phyloP scores from a whole-genome alignment of 2,113 vertebrate genomes.

The Pedionomus torquatus region DNA sequence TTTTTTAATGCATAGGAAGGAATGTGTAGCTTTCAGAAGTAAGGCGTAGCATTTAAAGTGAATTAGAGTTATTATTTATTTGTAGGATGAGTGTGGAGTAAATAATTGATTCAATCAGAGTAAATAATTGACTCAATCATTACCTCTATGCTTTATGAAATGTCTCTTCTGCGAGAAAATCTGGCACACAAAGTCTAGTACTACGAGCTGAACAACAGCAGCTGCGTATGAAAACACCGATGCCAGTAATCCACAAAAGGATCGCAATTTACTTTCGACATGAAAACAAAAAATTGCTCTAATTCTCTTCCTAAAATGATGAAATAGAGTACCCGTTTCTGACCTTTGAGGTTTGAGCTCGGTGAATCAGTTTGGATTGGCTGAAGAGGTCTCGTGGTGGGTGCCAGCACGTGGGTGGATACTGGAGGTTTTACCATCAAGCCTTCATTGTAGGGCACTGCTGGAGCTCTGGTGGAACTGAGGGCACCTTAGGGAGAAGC shows the following conservation, averaged over 20 bases:
- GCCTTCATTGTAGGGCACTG: fast-evolving
- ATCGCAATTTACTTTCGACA: neutral
- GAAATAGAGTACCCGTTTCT: neutral
- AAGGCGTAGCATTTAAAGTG: neutral
- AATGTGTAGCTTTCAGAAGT: neutral
- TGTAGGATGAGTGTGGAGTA: neutral
- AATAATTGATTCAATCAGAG: neutral
- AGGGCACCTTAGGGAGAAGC: neutral
- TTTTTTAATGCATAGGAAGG: neutral
- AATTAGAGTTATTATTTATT: neutral
- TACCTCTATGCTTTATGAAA: neutral
- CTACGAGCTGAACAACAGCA: neutral
- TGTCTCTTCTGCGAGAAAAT: neutral
- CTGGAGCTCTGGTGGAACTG: neutral
- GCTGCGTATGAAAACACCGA: neutral
- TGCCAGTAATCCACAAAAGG: neutral
- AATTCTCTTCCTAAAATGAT: neutral
- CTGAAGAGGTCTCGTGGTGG: neutral
- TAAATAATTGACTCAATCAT: neutral
- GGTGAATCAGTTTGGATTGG: neutral
- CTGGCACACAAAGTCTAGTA: too few species aligned
- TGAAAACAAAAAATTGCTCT: neutral
- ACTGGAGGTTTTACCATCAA: fast-evolving
- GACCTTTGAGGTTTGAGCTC: neutral
- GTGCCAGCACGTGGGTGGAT: neutral